A percentile compares a stretch with the other conserved stretches of the same genome.
Conservation (phyloP, 2,888 invertebrate species). For the Drosophila nigritarsus region DNA sequence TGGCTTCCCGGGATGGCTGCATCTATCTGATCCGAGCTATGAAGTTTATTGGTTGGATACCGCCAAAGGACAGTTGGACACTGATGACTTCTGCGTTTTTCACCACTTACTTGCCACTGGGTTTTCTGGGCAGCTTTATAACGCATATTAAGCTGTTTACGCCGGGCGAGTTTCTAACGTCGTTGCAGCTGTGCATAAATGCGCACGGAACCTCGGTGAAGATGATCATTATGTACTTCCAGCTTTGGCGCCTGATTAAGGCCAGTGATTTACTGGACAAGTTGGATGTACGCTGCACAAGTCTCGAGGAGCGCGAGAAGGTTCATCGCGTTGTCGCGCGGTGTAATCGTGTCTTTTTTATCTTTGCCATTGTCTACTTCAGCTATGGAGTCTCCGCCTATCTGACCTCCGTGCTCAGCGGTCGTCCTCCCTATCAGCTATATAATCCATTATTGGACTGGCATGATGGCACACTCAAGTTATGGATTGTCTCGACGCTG, state of each 20-base stretch:
- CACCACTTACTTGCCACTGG: conserved; percentile 59
- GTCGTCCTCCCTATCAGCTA: too few relatives aligned
- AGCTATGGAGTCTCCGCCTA: too few relatives aligned
- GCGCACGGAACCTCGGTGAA: conserved; percentile 66
- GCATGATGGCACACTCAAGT: too few relatives aligned
- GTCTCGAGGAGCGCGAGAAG: conserved; percentile 57
- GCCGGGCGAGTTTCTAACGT: conserved; percentile 73
- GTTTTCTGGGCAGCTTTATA: conserved; percentile 61
- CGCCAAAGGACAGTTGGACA: conserved; percentile 59
- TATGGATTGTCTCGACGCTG: too few relatives aligned
- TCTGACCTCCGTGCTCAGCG: too few relatives aligned
- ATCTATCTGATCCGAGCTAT: conserved; percentile 61
- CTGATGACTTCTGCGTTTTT: conserved; percentile 41
- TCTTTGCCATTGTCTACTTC: too few relatives aligned
- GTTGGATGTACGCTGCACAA: conserved; percentile 58
- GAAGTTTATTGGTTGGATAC: conserved; percentile 62
- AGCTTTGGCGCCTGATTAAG: conserved; percentile 59
- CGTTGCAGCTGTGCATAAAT: conserved; percentile 71
- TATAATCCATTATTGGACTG: too few relatives aligned
- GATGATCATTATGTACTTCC: conserved; percentile 49
- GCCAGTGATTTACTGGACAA: conserved; percentile 59
- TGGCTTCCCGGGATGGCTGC: conserved; percentile 56
- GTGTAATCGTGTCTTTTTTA: too few relatives aligned
- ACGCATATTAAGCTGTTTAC: conserved; percentile 52
- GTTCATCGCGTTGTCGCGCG: too few relatives aligned